Conservation (phyloP, 2,888 invertebrate species). For the Meganola albula region DNA sequence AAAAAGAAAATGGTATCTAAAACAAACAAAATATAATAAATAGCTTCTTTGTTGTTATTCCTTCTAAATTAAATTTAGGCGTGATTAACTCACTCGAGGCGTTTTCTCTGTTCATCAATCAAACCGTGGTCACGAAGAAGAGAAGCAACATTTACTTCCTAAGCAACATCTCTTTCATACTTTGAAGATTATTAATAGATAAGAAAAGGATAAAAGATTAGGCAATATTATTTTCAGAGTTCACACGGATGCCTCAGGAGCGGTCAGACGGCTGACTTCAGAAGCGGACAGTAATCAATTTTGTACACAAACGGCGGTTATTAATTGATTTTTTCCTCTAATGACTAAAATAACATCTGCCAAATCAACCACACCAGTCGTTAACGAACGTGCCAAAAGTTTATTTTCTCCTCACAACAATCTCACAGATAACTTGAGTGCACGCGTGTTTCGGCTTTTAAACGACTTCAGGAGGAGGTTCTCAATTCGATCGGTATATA, state of each 20-base stretch:
- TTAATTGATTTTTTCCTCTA: conserved; percentile 71
- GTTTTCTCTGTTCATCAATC: conserved; percentile 77
- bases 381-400: conserved; percentile 63
- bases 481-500: too few species aligned
- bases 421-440: conserved; percentile 26
- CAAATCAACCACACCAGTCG: conserved; percentile 56
- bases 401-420: conserved; percentile 33
- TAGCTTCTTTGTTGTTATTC: conserved; percentile 54
- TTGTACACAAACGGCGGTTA: conserved; percentile 70
- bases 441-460: conserved; percentile 21
- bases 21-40: conserved; percentile 69
- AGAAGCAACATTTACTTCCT: conserved; percentile 61
- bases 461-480: too few species aligned
- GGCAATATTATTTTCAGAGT: conserved; percentile 61
- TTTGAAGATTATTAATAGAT: conserved; percentile 14
- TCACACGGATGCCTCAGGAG: conserved; percentile 59
- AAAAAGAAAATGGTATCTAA: conserved; percentile 49
- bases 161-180: conserved; percentile 44
- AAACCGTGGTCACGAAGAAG: conserved; percentile 52
- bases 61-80: conserved; percentile 74
- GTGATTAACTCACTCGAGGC: conserved; percentile 72
- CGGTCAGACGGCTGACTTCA: conserved; percentile 60
- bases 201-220: conserved; percentile 50
- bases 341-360: conserved; percentile 73
- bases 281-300: conserved; percentile 72